phyloP scores from a whole-genome alignment of 2,888 invertebrate species.

The Sinopyrophorus schimmeli region DNA sequence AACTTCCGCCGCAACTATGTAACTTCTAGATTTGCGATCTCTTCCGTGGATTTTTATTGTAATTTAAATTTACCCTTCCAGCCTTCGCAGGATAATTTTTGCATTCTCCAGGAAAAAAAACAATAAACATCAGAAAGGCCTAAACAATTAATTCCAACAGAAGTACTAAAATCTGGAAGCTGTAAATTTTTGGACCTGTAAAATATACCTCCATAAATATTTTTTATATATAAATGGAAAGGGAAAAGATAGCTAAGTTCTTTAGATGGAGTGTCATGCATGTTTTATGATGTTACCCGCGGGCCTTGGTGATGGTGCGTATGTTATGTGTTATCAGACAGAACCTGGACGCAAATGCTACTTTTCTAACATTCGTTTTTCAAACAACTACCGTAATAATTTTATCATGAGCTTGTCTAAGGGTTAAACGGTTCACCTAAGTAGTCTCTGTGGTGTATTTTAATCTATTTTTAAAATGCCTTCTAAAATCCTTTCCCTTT shows the following conservation, averaged over 20 bases:
- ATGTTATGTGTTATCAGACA: conserved; percentile 34
- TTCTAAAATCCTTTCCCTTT: too few species aligned
- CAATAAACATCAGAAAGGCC: too few species aligned
- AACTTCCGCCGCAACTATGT: conserved; percentile 28
- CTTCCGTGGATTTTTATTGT: conserved; percentile 22
- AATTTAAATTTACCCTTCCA: conserved; percentile 18
- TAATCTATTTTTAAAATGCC: too few species aligned
- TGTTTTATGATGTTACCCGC: conserved; percentile 39
- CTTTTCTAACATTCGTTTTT: conserved; percentile 33
- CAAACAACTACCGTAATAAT: conserved; percentile 35
- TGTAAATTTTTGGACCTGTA: too few species aligned
- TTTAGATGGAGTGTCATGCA: conserved; percentile 38
- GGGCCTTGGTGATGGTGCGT: conserved; percentile 36
- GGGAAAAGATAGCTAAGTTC: conserved; percentile 32
- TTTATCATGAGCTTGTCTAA: too few species aligned
- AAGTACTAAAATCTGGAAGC: background rate
- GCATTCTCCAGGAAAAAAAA: too few species aligned
- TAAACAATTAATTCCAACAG: too few species aligned
- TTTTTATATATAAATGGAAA: conserved; percentile 29
- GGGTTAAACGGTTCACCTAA: too few species aligned
- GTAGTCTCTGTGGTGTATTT: too few species aligned
- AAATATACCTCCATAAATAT: too few species aligned
- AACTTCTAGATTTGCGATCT: conserved; percentile 28
- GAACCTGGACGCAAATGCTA: conserved; percentile 24
- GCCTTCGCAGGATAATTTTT: conserved; percentile 5